A percentile compares a stretch with the other conserved stretches of the same genome.
phyloP scores from a whole-genome alignment of 2,888 invertebrate genomes.

The Chymomyza caudatula region DNA sequence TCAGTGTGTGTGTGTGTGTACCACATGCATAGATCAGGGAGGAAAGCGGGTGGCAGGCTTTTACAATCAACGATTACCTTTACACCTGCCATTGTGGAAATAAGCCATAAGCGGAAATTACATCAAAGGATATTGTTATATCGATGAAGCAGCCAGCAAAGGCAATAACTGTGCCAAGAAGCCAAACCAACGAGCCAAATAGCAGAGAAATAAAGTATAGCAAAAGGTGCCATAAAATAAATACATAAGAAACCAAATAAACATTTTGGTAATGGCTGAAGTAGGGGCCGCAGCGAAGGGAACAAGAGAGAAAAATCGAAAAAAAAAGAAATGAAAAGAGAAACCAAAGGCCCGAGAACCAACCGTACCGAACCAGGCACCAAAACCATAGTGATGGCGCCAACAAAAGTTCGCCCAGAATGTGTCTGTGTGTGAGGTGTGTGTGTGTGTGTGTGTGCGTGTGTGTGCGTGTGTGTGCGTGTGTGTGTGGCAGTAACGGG shows the following conservation, averaged over 20 bases:
- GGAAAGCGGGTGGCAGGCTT: conserved; percentile 53
- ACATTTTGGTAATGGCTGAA: conserved; percentile 47
- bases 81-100: conserved; percentile 72
- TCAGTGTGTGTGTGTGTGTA: not conserved
- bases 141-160: conserved; percentile 50
- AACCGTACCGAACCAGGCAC: conserved; percentile 13
- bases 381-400: conserved; percentile 23
- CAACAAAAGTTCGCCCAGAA: conserved; percentile 1
- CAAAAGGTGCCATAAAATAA: conserved; percentile 71
- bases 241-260: conserved; percentile 69
- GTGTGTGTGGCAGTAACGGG: conserved; percentile 23
- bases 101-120: conserved; percentile 72
- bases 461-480: conserved; percentile 28
- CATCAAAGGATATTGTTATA: conserved; percentile 70
- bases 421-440: conserved; percentile 25
- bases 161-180: conserved; percentile 22
- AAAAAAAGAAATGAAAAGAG: not conserved
- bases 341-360: not conserved
- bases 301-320: conserved; percentile 18
- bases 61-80: conserved; percentile 72
- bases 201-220: conserved; percentile 64
- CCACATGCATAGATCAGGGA: not conserved
- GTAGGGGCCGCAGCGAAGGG: not conserved
- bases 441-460: conserved; percentile 26
- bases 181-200: conserved; percentile 28